A percentile compares a stretch with the other conserved stretches of the same genome.
Conservation (phyloP, 2,797 vertebrate genomes). For the Ambastaia sidthimunki region DNA sequence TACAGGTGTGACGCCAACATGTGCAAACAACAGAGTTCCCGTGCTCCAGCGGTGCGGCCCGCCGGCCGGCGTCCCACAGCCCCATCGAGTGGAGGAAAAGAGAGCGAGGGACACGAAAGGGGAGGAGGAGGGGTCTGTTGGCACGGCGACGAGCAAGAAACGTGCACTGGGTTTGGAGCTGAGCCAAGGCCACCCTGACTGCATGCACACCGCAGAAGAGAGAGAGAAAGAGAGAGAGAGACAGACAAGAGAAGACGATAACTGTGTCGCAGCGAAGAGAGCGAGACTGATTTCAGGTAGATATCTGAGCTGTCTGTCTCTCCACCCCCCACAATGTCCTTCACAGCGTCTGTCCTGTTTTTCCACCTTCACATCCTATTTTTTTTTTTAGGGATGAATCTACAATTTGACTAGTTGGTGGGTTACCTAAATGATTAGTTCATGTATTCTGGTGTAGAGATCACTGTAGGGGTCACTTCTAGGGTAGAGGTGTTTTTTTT, state of each 20-base stretch:
- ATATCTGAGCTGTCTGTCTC: neutral
- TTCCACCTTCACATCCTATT: too few relatives aligned
- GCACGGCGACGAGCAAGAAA: slow-evolving; percentile 79
- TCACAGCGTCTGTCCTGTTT: too few relatives aligned
- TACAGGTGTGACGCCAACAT: slow-evolving; percentile 67
- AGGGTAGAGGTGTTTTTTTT: slow-evolving; percentile 21
- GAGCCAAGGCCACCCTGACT: slow-evolving; percentile 76
- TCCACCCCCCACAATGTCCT: too few relatives aligned
- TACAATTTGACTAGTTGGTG: too few relatives aligned
- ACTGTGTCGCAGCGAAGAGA: slow-evolving; percentile 83
- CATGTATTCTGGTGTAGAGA: too few relatives aligned
- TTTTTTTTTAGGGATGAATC: too few relatives aligned
- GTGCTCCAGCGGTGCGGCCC: slow-evolving; percentile 75
- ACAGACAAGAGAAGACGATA: slow-evolving; percentile 66
- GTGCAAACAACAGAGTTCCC: slow-evolving; percentile 74
- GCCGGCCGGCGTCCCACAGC: slow-evolving; percentile 61
- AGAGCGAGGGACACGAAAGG: slow-evolving; percentile 37
- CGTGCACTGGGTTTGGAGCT: slow-evolving; percentile 82
- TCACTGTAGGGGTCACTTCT: too few relatives aligned
- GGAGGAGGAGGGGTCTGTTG: slow-evolving; percentile 48
- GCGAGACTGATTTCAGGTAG: slow-evolving; percentile 71
- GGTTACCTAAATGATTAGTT: too few relatives aligned
- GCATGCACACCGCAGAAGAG: slow-evolving; percentile 69
- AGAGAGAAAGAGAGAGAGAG: slow-evolving; percentile 69
- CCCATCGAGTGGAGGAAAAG: slow-evolving; percentile 56